Conservation (phyloP, 2,888 invertebrate genomes). For the Meteorus cinctellus region DNA sequence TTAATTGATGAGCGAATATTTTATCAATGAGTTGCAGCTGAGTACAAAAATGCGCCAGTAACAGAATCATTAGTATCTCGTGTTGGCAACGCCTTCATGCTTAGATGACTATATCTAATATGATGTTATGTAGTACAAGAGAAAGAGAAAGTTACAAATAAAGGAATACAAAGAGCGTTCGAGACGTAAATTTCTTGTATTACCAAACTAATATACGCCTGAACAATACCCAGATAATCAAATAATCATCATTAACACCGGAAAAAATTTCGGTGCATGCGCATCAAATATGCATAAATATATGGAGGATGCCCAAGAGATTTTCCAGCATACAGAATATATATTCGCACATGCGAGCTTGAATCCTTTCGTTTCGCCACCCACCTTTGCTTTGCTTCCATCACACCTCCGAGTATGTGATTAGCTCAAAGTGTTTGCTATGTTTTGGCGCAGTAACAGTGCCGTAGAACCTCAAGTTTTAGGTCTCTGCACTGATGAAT, state of each 20-base stretch:
- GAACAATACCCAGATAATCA: not conserved
- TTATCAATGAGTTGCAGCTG: too few species aligned
- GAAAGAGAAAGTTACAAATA: too few species aligned
- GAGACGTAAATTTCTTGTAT: too few species aligned
- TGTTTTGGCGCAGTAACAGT: constrained; percentile 10
- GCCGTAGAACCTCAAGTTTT: constrained; percentile 46
- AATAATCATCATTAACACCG: not conserved
- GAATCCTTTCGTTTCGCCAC: not conserved
- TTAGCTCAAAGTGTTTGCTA: constrained; percentile 2
- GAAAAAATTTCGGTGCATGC: not conserved
- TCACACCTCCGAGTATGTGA: constrained; percentile 13
- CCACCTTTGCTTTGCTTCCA: not conserved
- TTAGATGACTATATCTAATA: too few species aligned
- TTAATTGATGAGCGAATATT: too few species aligned
- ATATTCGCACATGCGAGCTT: not conserved
- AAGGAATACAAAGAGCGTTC: too few species aligned
- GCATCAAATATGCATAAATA: not conserved
- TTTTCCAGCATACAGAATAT: not conserved
- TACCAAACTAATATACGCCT: not conserved
- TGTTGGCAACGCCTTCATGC: too few species aligned
- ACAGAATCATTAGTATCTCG: too few species aligned
- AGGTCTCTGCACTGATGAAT: constrained; percentile 48
- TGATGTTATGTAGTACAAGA: too few species aligned
- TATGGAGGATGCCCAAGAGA: not conserved
- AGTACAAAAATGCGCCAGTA: too few species aligned